Percentiles rank a stretch among this genome's conserved stretches.
These are phyloP conservation scores for Musca vetustissima DNA, from an alignment of 1,140 invertebrate genomes.

Conservation along the genomic window DNA sequence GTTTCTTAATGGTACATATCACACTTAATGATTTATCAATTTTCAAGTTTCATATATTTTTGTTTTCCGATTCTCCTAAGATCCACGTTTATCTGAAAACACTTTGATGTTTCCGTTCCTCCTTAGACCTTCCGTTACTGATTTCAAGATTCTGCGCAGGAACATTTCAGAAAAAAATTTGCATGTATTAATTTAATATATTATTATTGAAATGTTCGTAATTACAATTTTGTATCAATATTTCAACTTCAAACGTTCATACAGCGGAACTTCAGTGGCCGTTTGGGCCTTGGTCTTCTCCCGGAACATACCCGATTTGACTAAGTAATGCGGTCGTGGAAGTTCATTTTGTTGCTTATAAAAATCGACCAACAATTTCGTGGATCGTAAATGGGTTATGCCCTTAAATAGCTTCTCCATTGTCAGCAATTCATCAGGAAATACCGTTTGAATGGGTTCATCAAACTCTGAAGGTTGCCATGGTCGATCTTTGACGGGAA, in stretches of 20 bases:
- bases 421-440: constrained; percentile 46
- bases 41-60: no score
- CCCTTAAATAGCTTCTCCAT: constrained; percentile 49
- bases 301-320: constrained; percentile 41
- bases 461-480: constrained; percentile 41
- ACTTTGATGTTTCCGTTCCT: no score
- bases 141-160: no score
- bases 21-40: no score
- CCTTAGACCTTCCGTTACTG: no score
- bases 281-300: constrained; percentile 32
- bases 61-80: no score
- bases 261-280: constrained; percentile 40
- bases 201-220: no score
- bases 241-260: constrained; percentile 38
- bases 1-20: no score
- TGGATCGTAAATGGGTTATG: constrained; percentile 50
- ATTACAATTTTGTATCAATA: constrained; percentile 11
- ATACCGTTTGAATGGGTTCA: constrained; percentile 42
- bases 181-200: no score
- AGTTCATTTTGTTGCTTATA: constrained; percentile 41
- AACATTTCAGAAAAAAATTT: no score
- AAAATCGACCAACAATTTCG: constrained; percentile 42
- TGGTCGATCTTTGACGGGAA: constrained; percentile 43
- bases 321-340: constrained; percentile 40
- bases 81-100: no score